A percentile compares a stretch with the other conserved stretches of the same genome.
phyloP scores from a whole-genome alignment of 2,113 vertebrate genomes.

The Galemys pyrenaicus region DNA sequence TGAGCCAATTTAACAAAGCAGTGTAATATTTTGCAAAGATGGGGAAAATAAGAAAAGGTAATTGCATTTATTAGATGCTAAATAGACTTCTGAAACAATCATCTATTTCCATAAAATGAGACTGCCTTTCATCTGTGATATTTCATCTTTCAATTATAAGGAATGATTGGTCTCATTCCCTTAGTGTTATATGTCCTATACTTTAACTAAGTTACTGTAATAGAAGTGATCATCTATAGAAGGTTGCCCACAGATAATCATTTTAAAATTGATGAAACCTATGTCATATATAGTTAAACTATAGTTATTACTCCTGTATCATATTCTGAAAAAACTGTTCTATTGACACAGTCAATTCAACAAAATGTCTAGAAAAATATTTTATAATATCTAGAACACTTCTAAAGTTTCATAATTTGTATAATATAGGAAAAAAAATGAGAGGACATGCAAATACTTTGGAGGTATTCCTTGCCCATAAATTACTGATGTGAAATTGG shows the following conservation, averaged over 20 bases:
- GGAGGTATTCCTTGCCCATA: not conserved
- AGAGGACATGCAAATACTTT: not conserved
- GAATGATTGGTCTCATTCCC: not conserved
- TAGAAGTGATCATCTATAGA: not conserved
- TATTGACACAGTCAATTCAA: not conserved
- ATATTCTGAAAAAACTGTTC: not conserved
- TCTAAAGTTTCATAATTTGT: not conserved
- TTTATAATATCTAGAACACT: not conserved
- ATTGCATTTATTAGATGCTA: not conserved
- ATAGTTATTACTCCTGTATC: not conserved
- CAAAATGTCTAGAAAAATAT: not conserved
- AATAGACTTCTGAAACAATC: constrained; percentile 37
- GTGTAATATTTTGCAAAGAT: constrained; percentile 2
- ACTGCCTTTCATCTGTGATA: not conserved
- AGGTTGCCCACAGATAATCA: not conserved
- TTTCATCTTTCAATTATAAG: too few relatives aligned
- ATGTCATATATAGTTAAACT: not conserved
- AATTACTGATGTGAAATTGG: not conserved
- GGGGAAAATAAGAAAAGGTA: constrained; percentile 27
- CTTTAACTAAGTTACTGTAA: not conserved
- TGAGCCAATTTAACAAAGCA: constrained; percentile 50
- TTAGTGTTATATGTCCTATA: not conserved
- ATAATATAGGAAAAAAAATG: not conserved
- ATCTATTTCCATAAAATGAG: constrained; percentile 40
- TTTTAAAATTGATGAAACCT: not conserved